A percentile compares a stretch with the other conserved stretches of the same genome.
phyloP scores from a whole-genome alignment of 2,888 invertebrate species.

The Campoplex capitator region DNA sequence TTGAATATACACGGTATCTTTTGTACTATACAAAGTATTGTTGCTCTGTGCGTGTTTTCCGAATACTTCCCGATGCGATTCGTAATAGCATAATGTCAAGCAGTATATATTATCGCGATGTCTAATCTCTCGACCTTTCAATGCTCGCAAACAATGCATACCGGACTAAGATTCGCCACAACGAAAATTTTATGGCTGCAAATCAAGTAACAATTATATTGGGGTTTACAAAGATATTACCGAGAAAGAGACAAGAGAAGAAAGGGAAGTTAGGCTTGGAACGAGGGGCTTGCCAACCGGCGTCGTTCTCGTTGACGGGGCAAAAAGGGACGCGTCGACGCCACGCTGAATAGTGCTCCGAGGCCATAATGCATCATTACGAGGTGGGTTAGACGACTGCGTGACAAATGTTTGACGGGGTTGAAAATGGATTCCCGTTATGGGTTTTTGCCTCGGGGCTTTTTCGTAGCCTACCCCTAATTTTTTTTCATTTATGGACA shows the following conservation, averaged over 20 bases:
- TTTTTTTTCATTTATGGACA: conserved; percentile 6
- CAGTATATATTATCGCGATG: not conserved
- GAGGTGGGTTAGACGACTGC: conserved; percentile 54
- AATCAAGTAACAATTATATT: conserved; percentile 32
- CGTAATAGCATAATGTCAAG: conserved; percentile 47
- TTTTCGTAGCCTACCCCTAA: not conserved
- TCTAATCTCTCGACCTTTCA: not conserved
- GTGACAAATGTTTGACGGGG: conserved; percentile 58
- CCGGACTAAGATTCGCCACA: not conserved
- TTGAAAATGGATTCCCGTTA: conserved; percentile 35
- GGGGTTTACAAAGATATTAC: conserved; percentile 14
- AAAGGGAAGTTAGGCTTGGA: conserved; percentile 10
- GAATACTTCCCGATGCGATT: conserved; percentile 21
- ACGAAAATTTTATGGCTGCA: conserved; percentile 8
- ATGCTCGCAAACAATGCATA: not conserved
- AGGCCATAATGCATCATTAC: conserved; percentile 66
- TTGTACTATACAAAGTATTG: conserved; percentile 31
- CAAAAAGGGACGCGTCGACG: conserved; percentile 41
- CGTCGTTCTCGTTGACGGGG: conserved; percentile 53
- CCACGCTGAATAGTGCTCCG: conserved; percentile 39
- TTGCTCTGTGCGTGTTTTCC: conserved; percentile 21
- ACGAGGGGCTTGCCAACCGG: conserved; percentile 37
- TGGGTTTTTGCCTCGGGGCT: not conserved
- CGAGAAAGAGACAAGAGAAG: conserved; percentile 25
- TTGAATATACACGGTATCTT: not conserved